Evolutionary conservation across 2,797 vertebrate genomes (phyloP).

Genomic region (Phoebastria nigripes): DNA sequence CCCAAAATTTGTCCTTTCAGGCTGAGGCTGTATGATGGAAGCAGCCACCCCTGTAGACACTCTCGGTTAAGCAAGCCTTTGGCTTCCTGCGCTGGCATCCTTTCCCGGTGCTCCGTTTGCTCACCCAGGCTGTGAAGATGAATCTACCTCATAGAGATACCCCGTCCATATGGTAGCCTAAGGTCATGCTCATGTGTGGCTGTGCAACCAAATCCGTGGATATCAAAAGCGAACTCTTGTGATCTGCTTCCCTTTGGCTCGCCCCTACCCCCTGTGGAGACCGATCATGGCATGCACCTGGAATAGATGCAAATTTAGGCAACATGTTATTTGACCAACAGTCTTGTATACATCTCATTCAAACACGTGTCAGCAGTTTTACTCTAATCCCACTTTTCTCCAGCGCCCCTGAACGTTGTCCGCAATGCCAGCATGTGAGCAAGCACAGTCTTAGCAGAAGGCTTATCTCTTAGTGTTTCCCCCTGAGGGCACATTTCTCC

Average conservation of each 20-base stretch:
- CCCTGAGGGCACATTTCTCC: not conserved
- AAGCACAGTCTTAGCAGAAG: slow-evolving; percentile 4
- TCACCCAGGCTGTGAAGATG: not conserved
- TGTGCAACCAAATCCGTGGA: not conserved
- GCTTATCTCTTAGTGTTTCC: not conserved
- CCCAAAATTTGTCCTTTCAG: not conserved
- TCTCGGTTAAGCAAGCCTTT: not conserved
- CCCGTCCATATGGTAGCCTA: not conserved
- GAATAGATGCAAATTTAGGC: not conserved
- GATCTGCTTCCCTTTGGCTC: not conserved
- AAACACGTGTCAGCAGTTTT: not conserved
- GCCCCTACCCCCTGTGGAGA: not conserved
- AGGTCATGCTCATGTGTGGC: not conserved
- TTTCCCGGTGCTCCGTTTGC: not conserved
- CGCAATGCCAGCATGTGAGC: not conserved
- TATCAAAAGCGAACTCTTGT: not conserved
- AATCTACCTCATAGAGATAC: not conserved
- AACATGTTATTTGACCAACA: not conserved
- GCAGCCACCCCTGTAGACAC: not conserved
- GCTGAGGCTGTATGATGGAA: not conserved
- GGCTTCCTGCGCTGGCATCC: not conserved
- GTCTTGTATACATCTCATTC: not conserved
- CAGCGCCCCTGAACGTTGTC: not conserved
- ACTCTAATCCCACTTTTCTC: not conserved
- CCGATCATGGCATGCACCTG: not conserved